Percentiles rank a stretch among this genome's conserved stretches.
These are phyloP conservation scores for Brienomyrus brachyistius DNA, from an alignment of 2,113 vertebrate genomes.

Conservation along the genomic window DNA sequence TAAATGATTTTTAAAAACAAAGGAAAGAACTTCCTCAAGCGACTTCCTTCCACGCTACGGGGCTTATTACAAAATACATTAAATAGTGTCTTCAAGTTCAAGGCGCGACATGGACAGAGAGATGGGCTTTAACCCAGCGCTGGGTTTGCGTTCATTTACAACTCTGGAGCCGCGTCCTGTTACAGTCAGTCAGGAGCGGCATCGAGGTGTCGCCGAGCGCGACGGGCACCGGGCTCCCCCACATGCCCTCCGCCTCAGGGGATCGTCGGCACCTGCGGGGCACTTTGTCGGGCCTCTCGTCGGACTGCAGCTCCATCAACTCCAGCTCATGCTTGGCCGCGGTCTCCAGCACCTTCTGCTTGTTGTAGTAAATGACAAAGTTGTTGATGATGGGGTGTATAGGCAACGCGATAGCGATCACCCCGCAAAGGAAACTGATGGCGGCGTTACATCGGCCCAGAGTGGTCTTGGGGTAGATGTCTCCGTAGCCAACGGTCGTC, in stretches of 20 bases:
- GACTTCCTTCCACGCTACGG: not conserved
- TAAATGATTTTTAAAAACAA: not conserved
- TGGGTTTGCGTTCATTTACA: slow-evolving; percentile 50
- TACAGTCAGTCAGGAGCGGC: slow-evolving; percentile 61
- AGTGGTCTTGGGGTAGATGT: slow-evolving; percentile 94
- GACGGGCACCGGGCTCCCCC: slow-evolving; percentile 56
- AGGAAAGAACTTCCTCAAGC: not conserved
- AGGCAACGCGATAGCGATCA: slow-evolving; percentile 89
- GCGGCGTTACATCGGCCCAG: slow-evolving; percentile 93
- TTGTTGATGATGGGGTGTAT: slow-evolving; percentile 98
- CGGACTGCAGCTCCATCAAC: slow-evolving; percentile 84
- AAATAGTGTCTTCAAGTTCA: not conserved
- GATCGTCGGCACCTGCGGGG: slow-evolving; percentile 19
- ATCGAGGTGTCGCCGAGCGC: slow-evolving; percentile 73
- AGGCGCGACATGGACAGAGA: not conserved
- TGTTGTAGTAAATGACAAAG: slow-evolving; percentile 93
- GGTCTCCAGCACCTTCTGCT: slow-evolving; percentile 89
- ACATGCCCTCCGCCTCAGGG: slow-evolving; percentile 35
- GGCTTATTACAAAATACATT: not conserved
- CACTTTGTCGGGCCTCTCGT: slow-evolving; percentile 37
- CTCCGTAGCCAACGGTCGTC: slow-evolving; percentile 94
- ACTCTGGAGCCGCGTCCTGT: slow-evolving; percentile 71
- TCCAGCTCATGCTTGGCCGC: slow-evolving; percentile 90
- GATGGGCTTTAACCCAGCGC: not conserved
- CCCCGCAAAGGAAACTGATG: slow-evolving; percentile 91